Evolutionary conservation across 1,140 invertebrate species (phyloP), one percentile per base, ranked within the genome.

Genomic region (Drosophila baimaii): DNA sequence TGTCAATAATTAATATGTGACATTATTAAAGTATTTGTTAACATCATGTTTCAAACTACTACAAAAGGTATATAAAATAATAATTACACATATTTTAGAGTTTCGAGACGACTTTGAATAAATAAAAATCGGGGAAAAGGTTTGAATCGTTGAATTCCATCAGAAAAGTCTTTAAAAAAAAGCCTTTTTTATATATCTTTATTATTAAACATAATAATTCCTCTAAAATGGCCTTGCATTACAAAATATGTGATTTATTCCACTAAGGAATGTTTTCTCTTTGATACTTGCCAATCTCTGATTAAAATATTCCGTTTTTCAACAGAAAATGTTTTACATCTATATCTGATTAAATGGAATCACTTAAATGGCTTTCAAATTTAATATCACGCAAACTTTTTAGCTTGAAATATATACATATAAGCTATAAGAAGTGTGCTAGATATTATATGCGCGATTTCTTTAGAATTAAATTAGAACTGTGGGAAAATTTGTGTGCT

Each of bases 381-480:
- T 35, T 23, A 6, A 13, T 5, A 31, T 21, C 31, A 64, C 41
- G 58, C 41, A 64, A 46, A 13, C 39, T 27, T 21, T 61, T 64
- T 64, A 17, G 9, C 39, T 33, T 2, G 39, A 44, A 65, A 62
- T 33, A 17, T 31, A 21, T 27, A 12, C 5, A 37, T 7, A 21
- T 5, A 54, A 39, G 9, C 15, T 23, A 12, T 23, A 12, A 23
- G 21, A 23, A 35, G 27, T 49, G 10, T 31, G 19, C 10, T 49
- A 35, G 10, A 46, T 46, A 2, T 29, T 12, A 2, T 31, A 17
- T 17, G 21, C 4, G 13, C 19, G 29, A 33, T 25, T 62, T 65
- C 56, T 8, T 10, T 17, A 65, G 41, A 66, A 35, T 17, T 12
- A 15, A 49, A 66, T 68, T 47, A 25, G 61, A 59, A 65, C 61